Evolutionary conservation across 2,888 invertebrate genomes (phyloP).

Genomic region (Pyrochroa serraticornis): DNA sequence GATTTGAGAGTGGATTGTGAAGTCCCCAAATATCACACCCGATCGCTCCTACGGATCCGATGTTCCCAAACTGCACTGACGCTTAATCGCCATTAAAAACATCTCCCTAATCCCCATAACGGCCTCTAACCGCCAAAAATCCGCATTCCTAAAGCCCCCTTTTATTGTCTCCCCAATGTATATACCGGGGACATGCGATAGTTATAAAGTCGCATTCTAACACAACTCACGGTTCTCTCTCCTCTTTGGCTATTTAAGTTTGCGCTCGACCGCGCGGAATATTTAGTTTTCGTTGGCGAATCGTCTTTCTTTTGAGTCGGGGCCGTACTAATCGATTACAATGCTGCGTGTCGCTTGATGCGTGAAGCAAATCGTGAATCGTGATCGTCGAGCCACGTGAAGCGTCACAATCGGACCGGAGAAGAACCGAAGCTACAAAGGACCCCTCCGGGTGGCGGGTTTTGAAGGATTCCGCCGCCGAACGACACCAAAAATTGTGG

Average conservation of each 20-base stretch:
- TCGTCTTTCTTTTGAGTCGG: slow-evolving; percentile 43
- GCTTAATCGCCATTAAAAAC: slow-evolving; percentile 8
- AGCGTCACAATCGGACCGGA: slow-evolving; percentile 40
- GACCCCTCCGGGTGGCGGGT: no score
- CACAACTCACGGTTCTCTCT: slow-evolving; percentile 41
- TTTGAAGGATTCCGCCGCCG: no score
- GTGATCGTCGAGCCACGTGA: slow-evolving; percentile 39
- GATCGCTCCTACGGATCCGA: no score
- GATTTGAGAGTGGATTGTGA: no score
- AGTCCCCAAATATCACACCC: background rate
- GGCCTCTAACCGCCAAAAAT: slow-evolving; percentile 12
- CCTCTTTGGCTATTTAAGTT: slow-evolving; percentile 48
- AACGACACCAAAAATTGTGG: no score
- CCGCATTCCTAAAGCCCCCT: background rate
- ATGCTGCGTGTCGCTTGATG: slow-evolving; percentile 42
- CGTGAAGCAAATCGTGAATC: slow-evolving; percentile 44
- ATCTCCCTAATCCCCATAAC: slow-evolving; percentile 8
- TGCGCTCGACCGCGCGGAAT: slow-evolving; percentile 49
- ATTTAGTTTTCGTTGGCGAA: slow-evolving; percentile 48
- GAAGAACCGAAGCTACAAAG: slow-evolving; percentile 4
- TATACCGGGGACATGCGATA: slow-evolving; percentile 20
- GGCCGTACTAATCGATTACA: slow-evolving; percentile 39
- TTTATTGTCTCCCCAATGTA: slow-evolving; percentile 8
- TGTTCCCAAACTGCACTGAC: background rate
- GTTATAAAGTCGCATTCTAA: slow-evolving; percentile 42